These are phyloP conservation scores for Pachyramphus minor DNA, from an alignment of 2,113 vertebrate species.

Conservation along the genomic window DNA sequence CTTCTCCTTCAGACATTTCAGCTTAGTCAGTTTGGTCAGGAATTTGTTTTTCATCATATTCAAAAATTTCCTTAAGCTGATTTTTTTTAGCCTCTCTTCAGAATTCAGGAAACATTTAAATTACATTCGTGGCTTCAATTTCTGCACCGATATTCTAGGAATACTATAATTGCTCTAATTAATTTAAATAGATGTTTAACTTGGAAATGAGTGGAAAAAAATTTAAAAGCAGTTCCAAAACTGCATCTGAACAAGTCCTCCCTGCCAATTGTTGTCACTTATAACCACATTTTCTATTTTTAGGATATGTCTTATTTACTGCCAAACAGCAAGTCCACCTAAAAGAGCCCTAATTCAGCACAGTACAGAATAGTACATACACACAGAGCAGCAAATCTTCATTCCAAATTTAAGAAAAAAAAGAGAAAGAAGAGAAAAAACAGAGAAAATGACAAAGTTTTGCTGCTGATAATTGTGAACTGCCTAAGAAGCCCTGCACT, in stretches of 20 bases:
- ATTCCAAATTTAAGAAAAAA: not conserved
- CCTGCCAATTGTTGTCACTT: slow-evolving; percentile 2
- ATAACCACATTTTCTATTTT: not conserved
- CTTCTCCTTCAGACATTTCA: not conserved
- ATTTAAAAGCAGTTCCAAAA: slow-evolving; percentile 4
- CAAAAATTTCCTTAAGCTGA: not conserved
- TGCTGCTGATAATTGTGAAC: not conserved
- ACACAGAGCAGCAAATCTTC: not conserved
- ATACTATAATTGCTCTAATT: slow-evolving; percentile 11
- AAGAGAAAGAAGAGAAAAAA: not conserved
- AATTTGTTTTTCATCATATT: not conserved
- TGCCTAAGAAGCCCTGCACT: not conserved
- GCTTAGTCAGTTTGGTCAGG: not conserved
- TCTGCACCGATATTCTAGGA: not conserved
- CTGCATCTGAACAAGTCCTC: not conserved
- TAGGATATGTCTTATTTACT: not conserved
- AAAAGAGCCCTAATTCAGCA: not conserved
- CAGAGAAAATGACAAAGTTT: not conserved
- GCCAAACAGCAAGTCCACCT: not conserved
- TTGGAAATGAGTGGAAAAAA: slow-evolving; percentile 2
- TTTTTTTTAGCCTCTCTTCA: not conserved
- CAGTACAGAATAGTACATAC: not conserved
- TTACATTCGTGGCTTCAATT: not conserved
- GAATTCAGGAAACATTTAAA: not conserved
- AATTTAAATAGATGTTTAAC: slow-evolving; percentile 18